These are phyloP conservation scores for Menidia menidia DNA, from an alignment of 2,797 vertebrate genomes.

Conservation along the genomic window DNA sequence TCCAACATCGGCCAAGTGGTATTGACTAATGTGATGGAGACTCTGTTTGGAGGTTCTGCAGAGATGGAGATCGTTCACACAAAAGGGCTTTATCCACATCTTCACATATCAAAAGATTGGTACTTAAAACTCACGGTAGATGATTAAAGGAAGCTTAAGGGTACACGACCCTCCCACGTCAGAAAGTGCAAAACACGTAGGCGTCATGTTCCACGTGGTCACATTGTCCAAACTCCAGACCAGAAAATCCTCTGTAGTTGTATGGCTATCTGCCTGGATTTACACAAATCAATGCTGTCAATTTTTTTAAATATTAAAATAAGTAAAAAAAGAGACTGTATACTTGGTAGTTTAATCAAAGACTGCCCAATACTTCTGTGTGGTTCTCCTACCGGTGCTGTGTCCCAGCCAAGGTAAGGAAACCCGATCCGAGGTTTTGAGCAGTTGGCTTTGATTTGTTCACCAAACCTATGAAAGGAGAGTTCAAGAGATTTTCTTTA, in stretches of 20 bases:
- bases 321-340: background rate
- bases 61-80: background rate
- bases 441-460: slow-evolving; percentile 68
- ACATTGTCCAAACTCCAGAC: slow-evolving; percentile 57
- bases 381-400: slow-evolving; percentile 34
- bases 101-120: background rate
- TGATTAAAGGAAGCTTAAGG: slow-evolving; percentile 13
- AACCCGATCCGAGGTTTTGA: background rate
- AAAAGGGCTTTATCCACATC: background rate
- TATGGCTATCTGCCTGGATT: rapidly evolving
- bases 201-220: slow-evolving; percentile 54
- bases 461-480: slow-evolving; percentile 60
- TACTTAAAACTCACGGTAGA: slow-evolving; percentile 72
- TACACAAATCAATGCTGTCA: slow-evolving; percentile 6
- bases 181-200: slow-evolving; percentile 24
- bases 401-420: slow-evolving; percentile 41
- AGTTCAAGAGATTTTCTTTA: background rate
- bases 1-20: slow-evolving; percentile 44
- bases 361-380: too few species aligned
- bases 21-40: slow-evolving; percentile 51
- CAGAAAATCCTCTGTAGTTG: background rate
- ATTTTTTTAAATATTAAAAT: background rate
- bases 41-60: slow-evolving; percentile 67
- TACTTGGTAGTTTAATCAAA: background rate
- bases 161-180: slow-evolving; percentile 17